Base-by-base conservation (phyloP, 2,888 invertebrate genomes). In the Lasioglossum morio region DNA sequence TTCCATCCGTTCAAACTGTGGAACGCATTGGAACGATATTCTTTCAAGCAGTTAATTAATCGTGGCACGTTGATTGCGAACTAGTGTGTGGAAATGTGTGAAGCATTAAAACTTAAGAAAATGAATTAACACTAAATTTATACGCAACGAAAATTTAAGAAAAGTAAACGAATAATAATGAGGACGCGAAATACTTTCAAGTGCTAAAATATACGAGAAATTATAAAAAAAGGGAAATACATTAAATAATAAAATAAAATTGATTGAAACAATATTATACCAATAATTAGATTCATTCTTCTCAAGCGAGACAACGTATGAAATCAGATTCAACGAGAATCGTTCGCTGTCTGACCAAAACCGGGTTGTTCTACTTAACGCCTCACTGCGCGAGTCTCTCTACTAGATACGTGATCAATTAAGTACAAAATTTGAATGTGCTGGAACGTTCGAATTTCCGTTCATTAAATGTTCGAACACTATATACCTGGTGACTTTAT, bases 111-210 rank as follows among this genome's bases (percentile, higher is more conserved):
- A 34, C 4, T 34, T 34, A 34, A 34, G 34, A 34, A 34, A 34
- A 34, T 1, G 4, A 43, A 12, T 14, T 14, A 14, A 14, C 4
- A 46, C 16, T 46, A 4, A 46, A 19, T 53, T 53, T n/a, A 53
- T 7, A 10, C 19, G 0, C 23, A 23, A 12, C 10, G n/a, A n/a
- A 4, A n/a, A n/a, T 1, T 10, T n/a, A 1, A n/a, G n/a, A 57
- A 57, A n/a, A 57, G 10, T 53, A 1, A 48, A 48, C 19, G 19
- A 48, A 5, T 23, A 48, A 23, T 23, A 48, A 5, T 2, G 48
- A 48, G 48, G 48, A 19, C 8, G 8, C 40, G 40, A 43, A 14
- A 12, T 14, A 14, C 2, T 43, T 43, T 43, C 43, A 14, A 43
- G 43, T 0, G 14, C 43, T 4, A 14, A 12, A 40, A 40, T 12